Percentiles rank a stretch among this genome's conserved stretches.
Evolutionary conservation across 2,113 vertebrate species (phyloP).

Genomic region (Coryphaenoides rupestris): DNA sequence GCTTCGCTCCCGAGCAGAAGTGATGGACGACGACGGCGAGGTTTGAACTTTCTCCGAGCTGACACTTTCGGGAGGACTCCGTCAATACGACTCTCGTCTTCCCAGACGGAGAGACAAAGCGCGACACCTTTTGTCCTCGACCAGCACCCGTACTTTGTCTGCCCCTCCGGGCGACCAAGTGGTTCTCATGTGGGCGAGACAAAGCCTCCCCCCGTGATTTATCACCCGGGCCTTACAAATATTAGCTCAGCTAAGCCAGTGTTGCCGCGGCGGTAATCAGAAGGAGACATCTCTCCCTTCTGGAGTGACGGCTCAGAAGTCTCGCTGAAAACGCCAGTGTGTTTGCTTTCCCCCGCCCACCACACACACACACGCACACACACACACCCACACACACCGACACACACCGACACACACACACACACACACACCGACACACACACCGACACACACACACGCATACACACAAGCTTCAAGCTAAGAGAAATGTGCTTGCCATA

Average conservation of each 20-base stretch:
- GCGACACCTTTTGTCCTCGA: too few relatives aligned
- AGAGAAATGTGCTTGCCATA: too few relatives aligned
- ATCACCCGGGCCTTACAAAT: conserved; percentile 60
- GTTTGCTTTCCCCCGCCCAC: conserved; percentile 57
- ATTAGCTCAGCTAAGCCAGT: conserved; percentile 67
- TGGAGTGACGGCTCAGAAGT: conserved; percentile 57
- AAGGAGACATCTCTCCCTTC: conserved; percentile 39
- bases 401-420: too few relatives aligned
- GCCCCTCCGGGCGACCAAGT: conserved; percentile 26
- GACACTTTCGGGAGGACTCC: neutral
- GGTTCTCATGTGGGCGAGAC: conserved; percentile 52
- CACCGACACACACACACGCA: too few relatives aligned
- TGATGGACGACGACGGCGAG: too few relatives aligned
- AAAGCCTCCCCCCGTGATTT: conserved; percentile 59
- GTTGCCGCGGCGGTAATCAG: conserved; percentile 58
- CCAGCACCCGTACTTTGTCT: conserved; percentile 14
- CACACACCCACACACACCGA: neutral
- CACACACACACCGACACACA: too few relatives aligned
- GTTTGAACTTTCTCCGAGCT: too few relatives aligned
- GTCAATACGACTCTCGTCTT: conserved; percentile 22
- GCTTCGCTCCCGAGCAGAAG: too few relatives aligned
- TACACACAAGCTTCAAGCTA: too few relatives aligned
- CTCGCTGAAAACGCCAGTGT: conserved; percentile 40
- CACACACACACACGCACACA: neutral
- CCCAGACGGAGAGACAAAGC: neutral